Evolutionary conservation across 2,888 invertebrate genomes (phyloP).

Genomic region (Macrophya alboannulata): DNA sequence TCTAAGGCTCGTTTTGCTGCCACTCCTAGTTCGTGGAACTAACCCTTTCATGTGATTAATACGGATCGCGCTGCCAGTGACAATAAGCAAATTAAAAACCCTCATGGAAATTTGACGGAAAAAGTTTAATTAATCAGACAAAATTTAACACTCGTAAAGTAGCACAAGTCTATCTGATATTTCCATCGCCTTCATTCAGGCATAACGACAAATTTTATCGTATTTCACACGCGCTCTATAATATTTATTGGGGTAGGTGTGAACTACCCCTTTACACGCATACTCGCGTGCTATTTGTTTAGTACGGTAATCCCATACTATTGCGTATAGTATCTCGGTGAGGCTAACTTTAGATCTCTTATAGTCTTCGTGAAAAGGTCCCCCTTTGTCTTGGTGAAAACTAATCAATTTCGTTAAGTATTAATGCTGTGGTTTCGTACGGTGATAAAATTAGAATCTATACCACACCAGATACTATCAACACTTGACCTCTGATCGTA

Average conservation of each 20-base stretch:
- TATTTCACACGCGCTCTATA: constrained; percentile 39
- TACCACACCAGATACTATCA: no score
- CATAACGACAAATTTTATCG: constrained; percentile 54
- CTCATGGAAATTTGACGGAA: neutral
- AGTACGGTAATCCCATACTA: neutral
- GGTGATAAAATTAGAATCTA: neutral
- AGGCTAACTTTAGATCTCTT: neutral
- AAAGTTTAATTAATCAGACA: constrained; percentile 32
- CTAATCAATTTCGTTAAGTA: neutral
- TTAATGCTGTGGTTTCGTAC: neutral
- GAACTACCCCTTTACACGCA: constrained; percentile 54
- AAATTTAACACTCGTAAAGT: constrained; percentile 18
- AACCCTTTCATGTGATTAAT: constrained; percentile 11
- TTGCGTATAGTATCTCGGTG: constrained; percentile 18
- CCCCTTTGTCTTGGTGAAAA: neutral
- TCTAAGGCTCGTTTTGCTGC: neutral
- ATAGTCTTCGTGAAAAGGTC: neutral
- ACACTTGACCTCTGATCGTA: no score
- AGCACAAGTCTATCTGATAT: neutral
- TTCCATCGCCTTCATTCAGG: constrained; percentile 23
- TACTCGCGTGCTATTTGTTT: constrained; percentile 40
- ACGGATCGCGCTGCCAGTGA: neutral
- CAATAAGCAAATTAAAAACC: neutral
- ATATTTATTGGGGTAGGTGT: constrained; percentile 54
- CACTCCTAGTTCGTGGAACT: constrained; percentile 13